Evolutionary conservation across 2,888 invertebrate genomes (phyloP), one percentile per base, ranked within the genome.

Genomic region (Lithophane semibrunnea): DNA sequence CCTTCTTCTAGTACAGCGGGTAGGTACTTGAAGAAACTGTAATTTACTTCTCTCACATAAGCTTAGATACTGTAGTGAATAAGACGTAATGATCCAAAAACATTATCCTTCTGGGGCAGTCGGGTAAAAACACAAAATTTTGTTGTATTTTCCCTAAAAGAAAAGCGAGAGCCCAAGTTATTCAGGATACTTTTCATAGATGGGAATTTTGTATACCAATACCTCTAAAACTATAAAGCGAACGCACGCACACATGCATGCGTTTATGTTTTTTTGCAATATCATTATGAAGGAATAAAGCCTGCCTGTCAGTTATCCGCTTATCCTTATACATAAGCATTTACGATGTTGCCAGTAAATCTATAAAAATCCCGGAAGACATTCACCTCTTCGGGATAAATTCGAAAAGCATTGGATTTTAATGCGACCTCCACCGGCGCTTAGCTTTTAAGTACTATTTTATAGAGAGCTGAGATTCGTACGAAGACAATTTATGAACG

Each of bases 321-420:
- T 85, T 63, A 74, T 73, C 72, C 73, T 71, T 67, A 86, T 73
- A 80, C 75, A 83, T 83, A 83, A 83, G 75, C 61, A 78, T 79
- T 78, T 79, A 78, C 80, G 74, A 80, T 75, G 77, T 76, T 72
- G 74, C 67, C 69, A 76, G 80, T 85, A 83, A 85, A 86, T 83
- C 68, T 80, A 75, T 73, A 71, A 80, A 85, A 78, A 75, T 75
- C 75, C 69, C 63, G 73, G 71, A 80, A 77, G 71, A 61, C 84
- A 64, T 80, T 80, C 80, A 74, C 78, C 77, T 77, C 61, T 67
- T 49, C 56, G 61, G 69, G 67, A 78, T 86, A 73, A 78, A 78
- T 75, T 74, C 71, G 75, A 79, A 84, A 77, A 77, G 74, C 77
- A 73, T 83, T 74, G 58, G 76, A 70, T 75, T 78, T 83, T 74